phyloP scores from a whole-genome alignment of 2,113 vertebrate species.

The Zapus hudsonius region DNA sequence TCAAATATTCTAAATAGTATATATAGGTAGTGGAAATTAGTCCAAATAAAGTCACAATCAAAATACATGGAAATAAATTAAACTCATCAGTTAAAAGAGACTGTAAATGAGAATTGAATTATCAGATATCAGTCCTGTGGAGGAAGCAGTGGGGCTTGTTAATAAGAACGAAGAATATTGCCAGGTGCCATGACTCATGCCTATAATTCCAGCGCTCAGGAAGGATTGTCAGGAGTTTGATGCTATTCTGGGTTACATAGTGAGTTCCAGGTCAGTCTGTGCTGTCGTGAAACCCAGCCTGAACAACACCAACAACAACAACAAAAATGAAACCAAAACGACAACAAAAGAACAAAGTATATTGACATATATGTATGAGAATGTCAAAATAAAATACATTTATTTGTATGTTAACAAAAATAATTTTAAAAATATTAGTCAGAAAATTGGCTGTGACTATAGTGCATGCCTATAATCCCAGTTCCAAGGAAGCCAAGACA shows the following conservation, averaged over 20 bases:
- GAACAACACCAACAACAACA: too few relatives aligned
- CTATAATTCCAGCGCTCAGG: too few relatives aligned
- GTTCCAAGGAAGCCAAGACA: not conserved
- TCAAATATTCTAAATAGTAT: not conserved
- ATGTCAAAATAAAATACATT: not conserved
- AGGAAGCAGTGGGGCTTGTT: too few relatives aligned
- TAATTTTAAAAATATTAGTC: not conserved
- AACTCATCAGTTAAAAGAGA: not conserved
- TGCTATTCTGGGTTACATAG: too few relatives aligned
- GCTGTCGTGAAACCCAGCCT: too few relatives aligned
- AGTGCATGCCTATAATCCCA: not conserved
- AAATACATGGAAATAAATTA: slow-evolving; percentile 12
- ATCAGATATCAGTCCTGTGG: too few relatives aligned
- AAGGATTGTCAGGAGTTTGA: too few relatives aligned
- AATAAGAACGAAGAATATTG: too few relatives aligned
- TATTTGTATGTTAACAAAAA: not conserved
- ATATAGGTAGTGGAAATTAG: not conserved
- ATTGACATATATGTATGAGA: not conserved
- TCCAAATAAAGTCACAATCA: not conserved
- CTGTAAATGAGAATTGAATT: not conserved
- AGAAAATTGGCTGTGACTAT: not conserved
- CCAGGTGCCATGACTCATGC: too few relatives aligned
- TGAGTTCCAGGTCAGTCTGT: too few relatives aligned
- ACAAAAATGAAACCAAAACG: too few relatives aligned
- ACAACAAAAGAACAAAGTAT: not conserved